Evolutionary conservation across 2,888 invertebrate genomes (phyloP), one percentile per base, ranked within the genome.

Genomic region (Therioaphis trifolii): DNA sequence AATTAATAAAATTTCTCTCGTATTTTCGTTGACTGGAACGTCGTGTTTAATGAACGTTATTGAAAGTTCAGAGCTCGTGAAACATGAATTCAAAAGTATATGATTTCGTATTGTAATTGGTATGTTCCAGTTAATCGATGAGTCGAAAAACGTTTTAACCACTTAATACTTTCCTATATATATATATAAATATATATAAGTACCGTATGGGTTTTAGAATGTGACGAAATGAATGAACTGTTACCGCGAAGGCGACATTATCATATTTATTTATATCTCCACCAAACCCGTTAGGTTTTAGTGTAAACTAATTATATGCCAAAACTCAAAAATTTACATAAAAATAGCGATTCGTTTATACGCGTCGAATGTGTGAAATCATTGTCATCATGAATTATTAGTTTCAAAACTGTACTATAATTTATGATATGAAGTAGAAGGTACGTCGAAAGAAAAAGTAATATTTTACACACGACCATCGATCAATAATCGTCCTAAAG

Each of bases 71-170:
- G 7, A 69, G 5, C 43, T 27, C 24, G 14, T 72, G 29, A 5
- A 52, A 52, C 29, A 29, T 24, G 49, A 72, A 12, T 27, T n/a
- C 35, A 69, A 69, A 18, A 55, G n/a, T 43, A 5, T 24, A 15
- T 27, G 27, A 0, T 4, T 5, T 2, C 15, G 14, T 15, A 24
- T 24, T 69, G 21, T 15, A 43, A 72, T 29, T 29, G n/a, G 24
- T 52, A 52, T 7, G 21, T 40, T 75, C 40, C 43, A 75, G n/a
- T 75, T 74, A 15, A 74, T 75, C 75, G 15, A 4, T 43, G 75
- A 46, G 24, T 75, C 43, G 61, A 75, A 75, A 74, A 58, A 58
- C 40, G 58, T 75, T 61, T 27, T 75, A 61, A 75, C 75, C 75
- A 27, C 61, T 61, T n/a, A 75, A 75, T 75, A 43, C 61, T 61